phyloP scores from a whole-genome alignment of 2,888 invertebrate genomes.

The Agelastica alni region DNA sequence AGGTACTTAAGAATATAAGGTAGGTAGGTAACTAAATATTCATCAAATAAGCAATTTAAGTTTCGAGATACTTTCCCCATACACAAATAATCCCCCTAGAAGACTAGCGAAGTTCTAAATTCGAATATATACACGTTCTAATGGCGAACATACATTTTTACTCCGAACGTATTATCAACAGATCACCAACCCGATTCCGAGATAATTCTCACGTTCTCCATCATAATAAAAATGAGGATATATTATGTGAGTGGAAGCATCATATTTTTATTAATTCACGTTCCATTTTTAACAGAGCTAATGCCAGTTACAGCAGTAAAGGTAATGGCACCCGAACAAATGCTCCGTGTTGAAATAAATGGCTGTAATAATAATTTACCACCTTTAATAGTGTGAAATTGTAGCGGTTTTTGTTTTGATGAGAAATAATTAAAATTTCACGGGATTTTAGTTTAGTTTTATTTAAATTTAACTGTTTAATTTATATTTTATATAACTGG shows the following conservation, averaged over 20 bases:
- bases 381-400: slow-evolving; percentile 15
- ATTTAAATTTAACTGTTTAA: too few species aligned
- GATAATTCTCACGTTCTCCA: slow-evolving; percentile 39
- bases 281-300: slow-evolving; percentile 36
- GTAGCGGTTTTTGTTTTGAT: slow-evolving; percentile 5
- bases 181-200: slow-evolving; percentile 37
- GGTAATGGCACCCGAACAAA: slow-evolving; percentile 30
- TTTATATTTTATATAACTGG: too few species aligned
- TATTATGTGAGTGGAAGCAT: slow-evolving; percentile 35
- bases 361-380: slow-evolving; percentile 26
- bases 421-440: not conserved
- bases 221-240: slow-evolving; percentile 42
- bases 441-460: too few species aligned
- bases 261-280: slow-evolving; percentile 44
- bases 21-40: too few species aligned
- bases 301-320: slow-evolving; percentile 18
- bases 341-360: slow-evolving; percentile 28
- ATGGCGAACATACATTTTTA: slow-evolving; percentile 58
- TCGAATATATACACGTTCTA: slow-evolving; percentile 35
- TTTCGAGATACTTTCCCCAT: too few species aligned
- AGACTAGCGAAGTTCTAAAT: slow-evolving; percentile 1
- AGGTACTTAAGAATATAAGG: too few species aligned
- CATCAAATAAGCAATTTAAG: too few species aligned
- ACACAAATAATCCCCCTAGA: too few species aligned
- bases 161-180: slow-evolving; percentile 53